Evolutionary conservation across 2,797 vertebrate genomes (phyloP).

Genomic region (Nyctalus aviator): DNA sequence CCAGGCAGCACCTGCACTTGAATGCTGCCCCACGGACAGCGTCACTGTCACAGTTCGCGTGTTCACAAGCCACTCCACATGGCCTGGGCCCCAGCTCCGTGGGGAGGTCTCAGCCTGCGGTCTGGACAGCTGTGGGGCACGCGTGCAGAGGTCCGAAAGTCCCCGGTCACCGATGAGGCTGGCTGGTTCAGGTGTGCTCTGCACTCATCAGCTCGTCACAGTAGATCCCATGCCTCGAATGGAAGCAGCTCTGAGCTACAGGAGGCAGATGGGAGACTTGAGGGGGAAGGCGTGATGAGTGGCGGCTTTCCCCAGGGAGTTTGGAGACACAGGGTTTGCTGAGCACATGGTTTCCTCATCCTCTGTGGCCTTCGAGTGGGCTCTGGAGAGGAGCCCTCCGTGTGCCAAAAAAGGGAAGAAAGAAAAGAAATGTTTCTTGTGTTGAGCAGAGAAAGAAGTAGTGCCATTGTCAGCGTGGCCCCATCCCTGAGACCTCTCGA

Average conservation of each 20-base stretch:
- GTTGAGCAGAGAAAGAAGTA: background rate
- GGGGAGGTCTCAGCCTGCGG: rapidly evolving
- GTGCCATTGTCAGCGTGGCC: background rate
- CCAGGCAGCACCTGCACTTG: too few species aligned
- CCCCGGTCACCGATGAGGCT: background rate
- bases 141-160: rapidly evolving
- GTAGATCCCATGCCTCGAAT: background rate
- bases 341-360: rapidly evolving
- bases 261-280: rapidly evolving
- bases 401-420: background rate
- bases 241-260: background rate
- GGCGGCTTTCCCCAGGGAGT: background rate
- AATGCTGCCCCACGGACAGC: rapidly evolving
- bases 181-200: rapidly evolving
- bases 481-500: rapidly evolving
- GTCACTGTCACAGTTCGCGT: rapidly evolving
- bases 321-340: background rate
- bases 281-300: rapidly evolving
- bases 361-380: background rate
- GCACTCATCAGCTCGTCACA: rapidly evolving
- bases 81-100: rapidly evolving
- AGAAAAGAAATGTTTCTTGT: too few species aligned
- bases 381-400: background rate
- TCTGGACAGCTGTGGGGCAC: background rate
- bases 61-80: rapidly evolving